Base-by-base conservation (phyloP, 2,888 invertebrate species). In the Diaprepes abbreviatus region DNA sequence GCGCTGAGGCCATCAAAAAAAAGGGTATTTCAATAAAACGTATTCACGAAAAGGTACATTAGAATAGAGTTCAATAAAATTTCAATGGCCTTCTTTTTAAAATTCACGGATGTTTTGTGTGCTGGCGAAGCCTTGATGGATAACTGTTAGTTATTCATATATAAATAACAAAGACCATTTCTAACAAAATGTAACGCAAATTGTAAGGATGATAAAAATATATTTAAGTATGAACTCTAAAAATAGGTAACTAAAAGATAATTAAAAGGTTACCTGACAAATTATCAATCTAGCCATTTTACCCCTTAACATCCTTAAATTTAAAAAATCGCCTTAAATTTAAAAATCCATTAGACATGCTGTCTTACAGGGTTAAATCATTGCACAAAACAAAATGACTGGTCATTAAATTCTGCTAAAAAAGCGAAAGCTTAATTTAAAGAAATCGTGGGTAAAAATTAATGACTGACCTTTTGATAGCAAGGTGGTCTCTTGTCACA, bases 401-500 rank as follows among this genome's bases (percentile, higher is more conserved):
- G 33, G 45, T 33, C 17, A 40, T 65, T 57, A 65, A 57, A 57
- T 65, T 65, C 43, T 65, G 65, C 55, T 55, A 54, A 45, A 55
- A 50, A 45, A 55, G 43, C 45, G 65, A 65, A 65, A 65, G 65
- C 65, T 45, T 31, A 55, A 57, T 65, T 65, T 65, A 57, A 57
- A 60, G 36, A 24, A 65, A 65, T 65, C 55, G 65, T 65, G 65
- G 65, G 43, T 35, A 65, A 57, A 57, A 65, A 65, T 65, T 65
- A 65, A 65, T 65, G 65, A 65, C 48, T 45, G 65, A 55, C 65
- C 65, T 57, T 33, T 57, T 57, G 43, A 57, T 45, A 45, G 65
- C 65, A 57, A 45, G 65, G 65, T 55, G 65, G 65, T 65, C 65
- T 65, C 65, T 48, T 65, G 65, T 65, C 65, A 55, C 57, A 65